Conservation (phyloP, 2,113 vertebrate species). For the Erythrolamprus reginae region DNA sequence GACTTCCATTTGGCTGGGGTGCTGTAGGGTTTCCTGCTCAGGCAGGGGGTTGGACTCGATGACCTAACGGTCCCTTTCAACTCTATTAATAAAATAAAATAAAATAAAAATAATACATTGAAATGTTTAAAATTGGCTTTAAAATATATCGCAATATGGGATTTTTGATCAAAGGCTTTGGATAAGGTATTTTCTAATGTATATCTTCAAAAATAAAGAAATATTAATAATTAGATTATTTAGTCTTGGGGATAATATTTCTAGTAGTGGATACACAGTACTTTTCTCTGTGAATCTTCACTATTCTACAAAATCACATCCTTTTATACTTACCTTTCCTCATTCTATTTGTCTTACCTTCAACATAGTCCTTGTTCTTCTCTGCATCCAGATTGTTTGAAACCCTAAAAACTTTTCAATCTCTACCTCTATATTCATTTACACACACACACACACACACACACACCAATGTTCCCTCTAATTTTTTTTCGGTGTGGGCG, state of each 20-base stretch:
- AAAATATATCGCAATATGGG: background rate
- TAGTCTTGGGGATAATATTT: background rate
- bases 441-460: background rate
- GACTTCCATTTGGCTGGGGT: too few species aligned
- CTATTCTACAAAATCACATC: background rate
- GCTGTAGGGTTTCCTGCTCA: too few species aligned
- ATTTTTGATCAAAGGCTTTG: background rate
- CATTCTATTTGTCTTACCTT: background rate
- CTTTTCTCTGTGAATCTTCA: background rate
- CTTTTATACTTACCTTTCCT: background rate
- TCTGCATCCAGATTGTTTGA: background rate
- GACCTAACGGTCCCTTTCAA: too few species aligned
- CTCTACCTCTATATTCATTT: background rate
- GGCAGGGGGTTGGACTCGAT: too few species aligned
- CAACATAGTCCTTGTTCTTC: background rate
- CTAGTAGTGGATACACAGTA: background rate
- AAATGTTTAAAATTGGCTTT: background rate
- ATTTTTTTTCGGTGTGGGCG: too few species aligned
- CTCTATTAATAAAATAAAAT: too few species aligned
- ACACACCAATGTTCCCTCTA: too few species aligned
- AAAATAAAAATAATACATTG: too few species aligned
- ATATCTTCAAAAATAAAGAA: background rate
- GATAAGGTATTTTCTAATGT: background rate
- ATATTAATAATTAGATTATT: background rate
- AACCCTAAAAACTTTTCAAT: background rate